Conservation (phyloP, 2,888 invertebrate species). For the Rhabditoides inermis region DNA sequence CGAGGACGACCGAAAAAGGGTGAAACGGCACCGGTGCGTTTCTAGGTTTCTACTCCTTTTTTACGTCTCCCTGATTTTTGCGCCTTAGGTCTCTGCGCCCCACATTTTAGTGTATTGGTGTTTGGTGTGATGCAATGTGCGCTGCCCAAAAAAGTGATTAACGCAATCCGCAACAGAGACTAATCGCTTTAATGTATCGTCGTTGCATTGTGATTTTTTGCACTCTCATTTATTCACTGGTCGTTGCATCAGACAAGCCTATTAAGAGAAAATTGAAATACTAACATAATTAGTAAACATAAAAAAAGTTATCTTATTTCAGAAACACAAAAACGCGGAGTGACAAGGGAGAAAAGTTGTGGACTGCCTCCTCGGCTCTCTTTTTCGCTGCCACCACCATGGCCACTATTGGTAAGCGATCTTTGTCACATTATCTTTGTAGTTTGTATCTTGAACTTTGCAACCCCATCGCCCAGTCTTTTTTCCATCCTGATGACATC, state of each 20-base stretch:
- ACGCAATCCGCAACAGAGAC: no score
- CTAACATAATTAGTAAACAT: no score
- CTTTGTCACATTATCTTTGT: background rate
- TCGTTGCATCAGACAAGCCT: no score
- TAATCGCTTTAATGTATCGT: no score
- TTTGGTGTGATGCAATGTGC: no score
- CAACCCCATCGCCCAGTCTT: background rate
- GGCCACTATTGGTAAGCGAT: conserved; percentile 48
- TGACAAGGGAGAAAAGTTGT: conserved; percentile 46
- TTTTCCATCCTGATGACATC: background rate
- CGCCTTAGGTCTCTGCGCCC: no score
- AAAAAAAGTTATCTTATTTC: no score
- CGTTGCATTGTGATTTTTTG: no score
- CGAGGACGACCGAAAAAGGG: conserved; percentile 12
- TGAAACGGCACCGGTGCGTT: conserved; percentile 17
- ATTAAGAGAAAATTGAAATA: no score
- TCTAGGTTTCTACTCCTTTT: background rate
- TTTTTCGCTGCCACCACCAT: conserved; percentile 52
- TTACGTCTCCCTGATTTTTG: background rate
- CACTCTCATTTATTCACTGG: no score
- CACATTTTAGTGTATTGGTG: no score
- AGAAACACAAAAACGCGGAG: conserved; percentile 31
- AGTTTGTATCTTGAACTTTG: background rate
- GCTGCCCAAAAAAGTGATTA: no score
- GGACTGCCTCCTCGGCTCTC: conserved; percentile 49